Evolutionary conservation across 2,888 invertebrate genomes (phyloP).

Genomic region (Watsonalla cultraria): DNA sequence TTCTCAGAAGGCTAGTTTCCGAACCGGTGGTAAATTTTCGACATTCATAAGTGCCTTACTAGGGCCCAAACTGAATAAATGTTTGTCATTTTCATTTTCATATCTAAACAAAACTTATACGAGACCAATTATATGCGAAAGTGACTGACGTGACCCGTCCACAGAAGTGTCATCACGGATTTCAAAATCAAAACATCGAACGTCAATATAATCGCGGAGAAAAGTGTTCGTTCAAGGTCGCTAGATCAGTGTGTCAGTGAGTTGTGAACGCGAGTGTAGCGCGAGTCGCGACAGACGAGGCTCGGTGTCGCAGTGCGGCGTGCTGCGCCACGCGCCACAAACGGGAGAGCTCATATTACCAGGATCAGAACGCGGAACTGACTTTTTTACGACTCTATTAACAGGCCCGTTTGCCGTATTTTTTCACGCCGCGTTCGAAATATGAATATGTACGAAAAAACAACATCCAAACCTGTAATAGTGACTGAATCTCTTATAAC

Average conservation of each 20-base stretch:
- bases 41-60: no score
- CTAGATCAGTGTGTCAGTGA: slow-evolving; percentile 21
- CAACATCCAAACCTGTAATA: no score
- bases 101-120: no score
- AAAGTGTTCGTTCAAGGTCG: slow-evolving; percentile 24
- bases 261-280: slow-evolving; percentile 13
- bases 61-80: no score
- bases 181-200: neutral
- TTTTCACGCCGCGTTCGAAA: neutral
- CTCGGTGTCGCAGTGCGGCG: slow-evolving; percentile 61
- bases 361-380: slow-evolving; percentile 1
- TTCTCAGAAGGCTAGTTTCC: no score
- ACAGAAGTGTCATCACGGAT: neutral
- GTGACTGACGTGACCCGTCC: no score
- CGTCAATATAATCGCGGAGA: slow-evolving; percentile 9
- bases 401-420: neutral
- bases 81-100: no score
- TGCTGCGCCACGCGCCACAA: slow-evolving; percentile 50
- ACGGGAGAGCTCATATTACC: slow-evolving; percentile 3
- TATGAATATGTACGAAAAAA: no score
- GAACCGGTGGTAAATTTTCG: no score
- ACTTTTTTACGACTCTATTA: neutral
- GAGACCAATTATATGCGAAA: no score
- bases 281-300: slow-evolving; percentile 20
- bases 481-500: no score